These are phyloP conservation scores for Ochotona princeps DNA, from an alignment of 2,113 vertebrate species.

Conservation along the genomic window DNA sequence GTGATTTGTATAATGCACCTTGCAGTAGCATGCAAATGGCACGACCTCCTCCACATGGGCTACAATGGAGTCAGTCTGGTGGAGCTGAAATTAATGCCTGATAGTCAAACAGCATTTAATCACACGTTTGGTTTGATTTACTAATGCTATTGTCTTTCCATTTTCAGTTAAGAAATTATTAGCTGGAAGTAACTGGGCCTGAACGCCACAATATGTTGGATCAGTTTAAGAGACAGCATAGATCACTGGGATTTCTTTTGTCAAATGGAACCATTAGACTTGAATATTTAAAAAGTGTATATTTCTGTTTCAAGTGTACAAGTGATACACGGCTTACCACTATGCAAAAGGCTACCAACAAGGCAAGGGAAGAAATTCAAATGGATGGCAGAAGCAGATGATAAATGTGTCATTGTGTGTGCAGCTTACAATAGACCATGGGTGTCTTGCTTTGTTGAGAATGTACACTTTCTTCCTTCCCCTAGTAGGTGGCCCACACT, in stretches of 20 bases:
- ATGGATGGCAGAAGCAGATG: constrained; percentile 19
- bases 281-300: constrained; percentile 80
- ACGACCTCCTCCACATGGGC: constrained; percentile 35
- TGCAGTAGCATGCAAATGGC: constrained; percentile 77
- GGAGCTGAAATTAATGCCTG: constrained; percentile 75
- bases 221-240: constrained; percentile 81
- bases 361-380: constrained; percentile 59
- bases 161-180: constrained; percentile 82
- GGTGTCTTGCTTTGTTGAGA: constrained; percentile 53
- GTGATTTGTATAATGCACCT: constrained; percentile 80
- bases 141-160: constrained; percentile 82
- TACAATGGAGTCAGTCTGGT: constrained; percentile 62
- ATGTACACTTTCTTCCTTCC: constrained; percentile 43
- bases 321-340: constrained; percentile 62
- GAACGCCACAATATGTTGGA: constrained; percentile 73
- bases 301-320: constrained; percentile 70
- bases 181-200: constrained; percentile 79
- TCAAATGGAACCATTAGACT: constrained; percentile 76
- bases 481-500: constrained; percentile 64
- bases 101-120: constrained; percentile 80
- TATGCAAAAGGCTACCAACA: constrained; percentile 77
- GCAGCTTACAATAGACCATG: neutral
- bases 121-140: constrained; percentile 86
- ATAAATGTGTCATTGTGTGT: constrained; percentile 33
- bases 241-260: constrained; percentile 82